Evolutionary conservation across 1,140 invertebrate species (phyloP).

Genomic region (Choristoneura fumiferana): DNA sequence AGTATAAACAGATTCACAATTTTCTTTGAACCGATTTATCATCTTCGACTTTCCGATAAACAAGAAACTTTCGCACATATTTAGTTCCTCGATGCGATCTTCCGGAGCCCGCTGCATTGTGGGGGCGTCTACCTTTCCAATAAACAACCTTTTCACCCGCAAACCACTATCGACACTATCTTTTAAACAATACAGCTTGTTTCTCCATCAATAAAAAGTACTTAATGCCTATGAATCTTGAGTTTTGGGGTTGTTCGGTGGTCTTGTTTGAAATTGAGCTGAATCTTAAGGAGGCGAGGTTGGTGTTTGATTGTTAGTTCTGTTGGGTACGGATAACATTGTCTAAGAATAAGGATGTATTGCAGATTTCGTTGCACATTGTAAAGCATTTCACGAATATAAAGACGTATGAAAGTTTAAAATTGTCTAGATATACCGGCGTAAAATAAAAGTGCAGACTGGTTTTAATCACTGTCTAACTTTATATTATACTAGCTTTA

Average conservation of each 20-base stretch:
- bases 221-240: background rate
- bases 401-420: background rate
- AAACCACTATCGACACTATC: background rate
- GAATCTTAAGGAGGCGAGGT: background rate
- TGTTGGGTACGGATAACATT: slow-evolving; percentile 43
- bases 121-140: slow-evolving; percentile 49
- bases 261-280: slow-evolving; percentile 22
- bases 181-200: background rate
- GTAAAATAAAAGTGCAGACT: too few relatives aligned
- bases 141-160: slow-evolving; percentile 35
- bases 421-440: background rate
- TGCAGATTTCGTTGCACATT: slow-evolving; percentile 10
- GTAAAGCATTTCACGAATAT: slow-evolving; percentile 19
- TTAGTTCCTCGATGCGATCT: slow-evolving; percentile 47
- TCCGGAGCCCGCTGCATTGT: slow-evolving; percentile 29
- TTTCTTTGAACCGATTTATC: background rate
- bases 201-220: background rate
- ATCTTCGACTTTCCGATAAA: slow-evolving; percentile 26
- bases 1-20: too few relatives aligned
- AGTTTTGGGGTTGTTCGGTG: slow-evolving; percentile 27
- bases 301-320: slow-evolving; percentile 26
- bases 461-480: too few relatives aligned
- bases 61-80: slow-evolving; percentile 46
- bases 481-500: too few relatives aligned
- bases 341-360: slow-evolving; percentile 59